phyloP scores from a whole-genome alignment of 2,888 invertebrate species.

The Phymatocera aterrima region DNA sequence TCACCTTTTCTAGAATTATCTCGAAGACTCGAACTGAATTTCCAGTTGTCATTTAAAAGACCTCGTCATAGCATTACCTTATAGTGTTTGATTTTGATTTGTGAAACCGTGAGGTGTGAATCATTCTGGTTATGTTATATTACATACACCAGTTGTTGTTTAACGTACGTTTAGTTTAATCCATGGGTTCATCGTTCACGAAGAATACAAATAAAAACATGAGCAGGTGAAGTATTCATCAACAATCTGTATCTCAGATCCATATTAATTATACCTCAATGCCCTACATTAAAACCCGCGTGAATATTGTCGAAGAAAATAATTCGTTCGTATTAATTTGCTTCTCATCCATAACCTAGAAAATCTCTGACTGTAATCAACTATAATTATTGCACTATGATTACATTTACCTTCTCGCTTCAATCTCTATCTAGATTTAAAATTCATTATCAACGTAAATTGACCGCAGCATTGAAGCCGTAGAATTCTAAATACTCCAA shows the following conservation, averaged over 20 bases:
- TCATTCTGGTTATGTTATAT: constrained; percentile 6
- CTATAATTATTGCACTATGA: neutral
- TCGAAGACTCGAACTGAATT: constrained; percentile 16
- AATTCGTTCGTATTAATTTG: too few relatives aligned
- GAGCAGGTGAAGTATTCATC: constrained; percentile 60
- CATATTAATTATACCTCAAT: neutral
- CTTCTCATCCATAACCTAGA: constrained; percentile 2
- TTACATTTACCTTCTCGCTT: neutral
- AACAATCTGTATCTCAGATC: neutral
- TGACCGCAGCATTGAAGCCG: too few relatives aligned
- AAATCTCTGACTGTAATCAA: neutral
- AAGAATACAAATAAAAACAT: constrained; percentile 60
- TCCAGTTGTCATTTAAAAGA: neutral
- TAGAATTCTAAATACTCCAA: too few relatives aligned
- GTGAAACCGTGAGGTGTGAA: constrained; percentile 25
- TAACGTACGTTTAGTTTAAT: constrained; percentile 53
- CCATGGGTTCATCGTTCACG: constrained; percentile 66
- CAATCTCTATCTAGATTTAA: too few relatives aligned
- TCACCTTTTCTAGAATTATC: constrained; percentile 39
- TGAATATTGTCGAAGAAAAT: too few relatives aligned
- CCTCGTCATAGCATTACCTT: neutral
- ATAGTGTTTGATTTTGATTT: neutral
- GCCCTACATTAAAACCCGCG: neutral
- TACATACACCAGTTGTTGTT: neutral
- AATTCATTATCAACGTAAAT: too few relatives aligned